phyloP scores from a whole-genome alignment of 2,113 vertebrate genomes.

The Strix uralensis region DNA sequence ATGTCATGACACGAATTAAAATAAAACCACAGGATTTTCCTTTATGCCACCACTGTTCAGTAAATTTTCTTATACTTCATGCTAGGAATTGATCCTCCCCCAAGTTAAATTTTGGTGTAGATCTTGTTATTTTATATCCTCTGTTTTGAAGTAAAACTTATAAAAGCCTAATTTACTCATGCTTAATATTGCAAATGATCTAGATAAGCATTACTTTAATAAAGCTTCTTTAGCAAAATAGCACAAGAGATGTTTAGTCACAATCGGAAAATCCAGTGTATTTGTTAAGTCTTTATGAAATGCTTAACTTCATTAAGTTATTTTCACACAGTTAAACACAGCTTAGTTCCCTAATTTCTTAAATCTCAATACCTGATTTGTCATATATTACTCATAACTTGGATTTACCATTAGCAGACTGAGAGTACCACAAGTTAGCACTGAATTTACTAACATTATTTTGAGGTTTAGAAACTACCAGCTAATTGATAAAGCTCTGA shows the following conservation, averaged over 20 bases:
- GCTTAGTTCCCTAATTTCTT: constrained; percentile 1
- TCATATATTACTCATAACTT: not conserved
- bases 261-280: not conserved
- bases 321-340: constrained; percentile 27
- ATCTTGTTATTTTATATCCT: not conserved
- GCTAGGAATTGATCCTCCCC: not conserved
- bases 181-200: not conserved
- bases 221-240: constrained; percentile 45
- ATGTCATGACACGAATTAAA: not conserved
- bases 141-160: not conserved
- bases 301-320: constrained; percentile 2
- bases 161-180: not conserved
- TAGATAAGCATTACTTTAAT: constrained; percentile 4
- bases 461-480: not conserved
- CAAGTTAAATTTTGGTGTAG: not conserved
- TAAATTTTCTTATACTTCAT: not conserved
- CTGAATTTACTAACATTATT: not conserved
- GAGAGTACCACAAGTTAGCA: not conserved
- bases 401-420: not conserved
- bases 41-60: not conserved
- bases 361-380: not conserved
- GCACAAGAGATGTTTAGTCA: not conserved
- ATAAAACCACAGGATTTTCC: not conserved
- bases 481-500: not conserved
- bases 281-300: constrained; percentile 19